Evolutionary conservation across 1,140 invertebrate species (phyloP), one percentile per base, ranked within the genome.

Genomic region (Coboldia fuscipes): DNA sequence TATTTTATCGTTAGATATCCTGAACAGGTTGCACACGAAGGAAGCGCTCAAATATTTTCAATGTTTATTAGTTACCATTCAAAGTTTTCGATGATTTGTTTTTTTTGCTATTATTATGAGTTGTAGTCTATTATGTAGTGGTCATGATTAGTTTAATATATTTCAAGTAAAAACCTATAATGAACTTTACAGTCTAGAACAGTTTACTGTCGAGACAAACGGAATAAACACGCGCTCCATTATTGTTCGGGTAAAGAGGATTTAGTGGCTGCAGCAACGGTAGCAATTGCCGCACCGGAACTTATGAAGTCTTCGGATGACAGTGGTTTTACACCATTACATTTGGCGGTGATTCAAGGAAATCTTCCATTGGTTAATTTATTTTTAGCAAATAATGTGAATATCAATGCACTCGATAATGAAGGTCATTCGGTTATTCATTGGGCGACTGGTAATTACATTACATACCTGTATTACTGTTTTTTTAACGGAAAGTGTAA

Each of bases 351-450:
- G 24, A 90, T 93, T 46, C 80, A 85, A 38, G 86, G 86, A 9
- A 84, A 85, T 50, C 71, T 74, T 42, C 70, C 75, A 16, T 65
- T 89, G 35, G 75, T 86, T 28, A 75, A 77, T 34, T 75, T 79
- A 18, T 58, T 92, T 4, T 51, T 89, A 28, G 71, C 75, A 12
- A 75, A 76, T 37, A 73, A 76, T 17, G 88, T 89, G 8, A 77
- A 93, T 47, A 72, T 96, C 28, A 79, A 83, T 51, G 74, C 76
- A 22, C 64, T 79, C 34, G 93, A 97, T 56, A 74, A 84, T 47
- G 92, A 97, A 52, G 74, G 79, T 33, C 93, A 98, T 51, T 90
- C 89, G 2, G 77, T 85, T n/a, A 74, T 94, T 12, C 93, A 98
- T 57, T 98, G 93, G 93, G 92, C 93, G 3, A 90, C 86, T 42